Conservation (phyloP, 2,797 vertebrate species). For the Morus bassanus region DNA sequence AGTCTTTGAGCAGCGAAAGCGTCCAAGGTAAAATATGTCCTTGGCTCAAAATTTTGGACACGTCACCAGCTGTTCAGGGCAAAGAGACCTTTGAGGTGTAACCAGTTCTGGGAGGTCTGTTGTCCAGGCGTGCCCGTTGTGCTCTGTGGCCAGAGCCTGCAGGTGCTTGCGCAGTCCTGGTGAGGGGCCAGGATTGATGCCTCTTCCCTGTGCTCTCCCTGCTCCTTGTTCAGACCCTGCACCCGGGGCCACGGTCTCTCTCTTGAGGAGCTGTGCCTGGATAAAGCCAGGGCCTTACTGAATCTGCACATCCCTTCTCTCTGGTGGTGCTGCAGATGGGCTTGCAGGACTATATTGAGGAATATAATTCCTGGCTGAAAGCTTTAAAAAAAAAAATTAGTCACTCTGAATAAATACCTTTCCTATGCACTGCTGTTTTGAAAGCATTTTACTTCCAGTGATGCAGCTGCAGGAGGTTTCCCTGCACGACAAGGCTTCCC, state of each 20-base stretch:
- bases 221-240: rapidly evolving
- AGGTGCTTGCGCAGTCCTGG: not conserved
- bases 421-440: not conserved
- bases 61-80: not conserved
- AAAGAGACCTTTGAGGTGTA: not conserved
- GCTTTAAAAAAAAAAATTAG: not conserved
- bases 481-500: not conserved
- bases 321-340: not conserved
- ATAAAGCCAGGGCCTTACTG: not conserved
- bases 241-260: not conserved
- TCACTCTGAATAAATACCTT: not conserved
- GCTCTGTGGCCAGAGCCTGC: not conserved
- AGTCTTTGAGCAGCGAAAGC: not conserved
- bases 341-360: not conserved
- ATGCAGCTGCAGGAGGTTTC: not conserved
- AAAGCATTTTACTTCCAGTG: not conserved
- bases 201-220: not conserved
- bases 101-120: not conserved
- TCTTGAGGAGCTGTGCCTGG: not conserved
- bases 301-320: not conserved
- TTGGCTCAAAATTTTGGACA: not conserved
- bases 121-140: rapidly evolving
- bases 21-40: not conserved
- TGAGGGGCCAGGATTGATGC: not conserved
- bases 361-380: not conserved